phyloP scores from a whole-genome alignment of 2,888 invertebrate genomes.

The Philaethria dido region DNA sequence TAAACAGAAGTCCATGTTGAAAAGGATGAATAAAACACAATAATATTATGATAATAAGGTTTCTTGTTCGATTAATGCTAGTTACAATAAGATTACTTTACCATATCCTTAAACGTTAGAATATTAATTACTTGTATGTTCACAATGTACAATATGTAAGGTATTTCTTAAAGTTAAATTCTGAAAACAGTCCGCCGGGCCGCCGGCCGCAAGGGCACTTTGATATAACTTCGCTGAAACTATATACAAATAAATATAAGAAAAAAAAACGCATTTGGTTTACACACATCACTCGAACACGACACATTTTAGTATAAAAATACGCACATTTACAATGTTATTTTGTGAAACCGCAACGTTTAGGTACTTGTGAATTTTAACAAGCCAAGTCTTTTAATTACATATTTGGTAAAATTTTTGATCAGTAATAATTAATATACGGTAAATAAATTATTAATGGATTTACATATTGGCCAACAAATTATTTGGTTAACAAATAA shows the following conservation, averaged over 20 bases:
- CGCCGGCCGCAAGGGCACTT: conserved; percentile 81
- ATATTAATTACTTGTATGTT: conserved; percentile 80
- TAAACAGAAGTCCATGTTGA: not conserved
- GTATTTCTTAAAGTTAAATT: conserved; percentile 76
- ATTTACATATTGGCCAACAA: not conserved
- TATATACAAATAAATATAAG: conserved; percentile 48
- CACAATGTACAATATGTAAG: conserved; percentile 82
- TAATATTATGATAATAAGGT: conserved; percentile 82
- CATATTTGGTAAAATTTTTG: conserved; percentile 22
- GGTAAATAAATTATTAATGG: not conserved
- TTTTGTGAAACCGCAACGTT: conserved; percentile 44
- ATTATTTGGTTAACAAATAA: not conserved
- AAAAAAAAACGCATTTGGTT: conserved; percentile 43
- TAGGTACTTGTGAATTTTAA: conserved; percentile 42
- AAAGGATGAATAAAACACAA: conserved; percentile 66
- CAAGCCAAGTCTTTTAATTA: conserved; percentile 31
- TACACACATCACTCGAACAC: conserved; percentile 54
- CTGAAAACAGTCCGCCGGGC: conserved; percentile 77
- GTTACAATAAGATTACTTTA: conserved; percentile 82
- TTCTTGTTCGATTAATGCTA: conserved; percentile 83
- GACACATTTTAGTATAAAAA: conserved; percentile 51
- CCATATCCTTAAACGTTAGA: conserved; percentile 69
- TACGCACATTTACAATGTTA: conserved; percentile 47
- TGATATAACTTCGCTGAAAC: conserved; percentile 67
- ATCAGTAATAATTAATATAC: conserved; percentile 25